phyloP scores from a whole-genome alignment of 2,797 vertebrate species.

The Moxostoma hubbsi region DNA sequence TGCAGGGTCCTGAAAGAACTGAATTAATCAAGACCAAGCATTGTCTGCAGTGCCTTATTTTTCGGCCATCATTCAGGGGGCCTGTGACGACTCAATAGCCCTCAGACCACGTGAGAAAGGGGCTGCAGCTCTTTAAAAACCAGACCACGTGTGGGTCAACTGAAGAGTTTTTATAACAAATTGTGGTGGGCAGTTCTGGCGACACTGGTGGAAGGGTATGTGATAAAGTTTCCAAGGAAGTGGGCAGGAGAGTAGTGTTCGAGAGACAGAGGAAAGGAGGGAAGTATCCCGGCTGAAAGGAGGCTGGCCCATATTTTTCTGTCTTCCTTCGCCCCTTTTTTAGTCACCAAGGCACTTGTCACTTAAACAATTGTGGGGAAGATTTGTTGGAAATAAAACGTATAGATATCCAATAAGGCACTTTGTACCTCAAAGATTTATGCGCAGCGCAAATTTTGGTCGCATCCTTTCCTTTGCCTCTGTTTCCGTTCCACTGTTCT shows the following conservation, averaged over 20 bases:
- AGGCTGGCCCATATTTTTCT: constrained; percentile 69
- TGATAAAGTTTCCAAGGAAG: constrained; percentile 82
- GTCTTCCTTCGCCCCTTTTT: constrained; percentile 59
- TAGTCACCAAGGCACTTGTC: constrained; percentile 61
- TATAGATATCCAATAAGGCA: constrained; percentile 67
- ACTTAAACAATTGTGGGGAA: constrained; percentile 71
- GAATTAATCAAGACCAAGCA: constrained; percentile 88
- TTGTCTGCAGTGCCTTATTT: constrained; percentile 85
- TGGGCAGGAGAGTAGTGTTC: constrained; percentile 78
- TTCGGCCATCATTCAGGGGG: constrained; percentile 86
- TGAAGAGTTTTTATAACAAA: constrained; percentile 88
- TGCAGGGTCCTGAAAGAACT: constrained; percentile 86
- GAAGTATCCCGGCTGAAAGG: constrained; percentile 66
- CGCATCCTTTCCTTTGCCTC: constrained; percentile 70
- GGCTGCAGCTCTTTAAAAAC: constrained; percentile 84
- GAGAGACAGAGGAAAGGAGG: constrained; percentile 75
- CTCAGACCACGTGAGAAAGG: constrained; percentile 79
- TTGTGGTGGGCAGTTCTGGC: constrained; percentile 85
- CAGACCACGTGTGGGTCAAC: constrained; percentile 81
- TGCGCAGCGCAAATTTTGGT: constrained; percentile 67
- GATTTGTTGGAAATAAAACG: constrained; percentile 70
- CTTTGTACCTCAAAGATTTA: constrained; percentile 50
- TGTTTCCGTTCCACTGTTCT: constrained; percentile 52
- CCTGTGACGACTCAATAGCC: constrained; percentile 88
- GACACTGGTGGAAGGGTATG: constrained; percentile 69